Percentiles rank a stretch among this genome's conserved stretches.
These are phyloP conservation scores for Zaprionus lachaisei DNA, from an alignment of 1,140 invertebrate genomes.

Conservation along the genomic window DNA sequence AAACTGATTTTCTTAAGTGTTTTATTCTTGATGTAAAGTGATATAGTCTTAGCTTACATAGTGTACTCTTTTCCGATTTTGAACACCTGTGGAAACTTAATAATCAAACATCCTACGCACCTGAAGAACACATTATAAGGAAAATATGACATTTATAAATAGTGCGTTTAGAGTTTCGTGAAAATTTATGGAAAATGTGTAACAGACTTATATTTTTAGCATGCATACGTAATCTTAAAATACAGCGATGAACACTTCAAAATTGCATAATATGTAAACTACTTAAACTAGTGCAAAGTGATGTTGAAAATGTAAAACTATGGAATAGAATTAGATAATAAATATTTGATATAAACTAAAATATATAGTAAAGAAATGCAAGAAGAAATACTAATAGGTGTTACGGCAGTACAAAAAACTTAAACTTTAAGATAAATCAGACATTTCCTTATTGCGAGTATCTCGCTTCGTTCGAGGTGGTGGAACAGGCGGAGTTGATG, in stretches of 20 bases:
- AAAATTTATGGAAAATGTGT: conserved; percentile 3
- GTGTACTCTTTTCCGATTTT: background rate
- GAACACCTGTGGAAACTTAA: background rate
- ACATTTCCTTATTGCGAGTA: conserved; percentile 44
- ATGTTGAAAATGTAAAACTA: conserved; percentile 4
- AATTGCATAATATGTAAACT: background rate
- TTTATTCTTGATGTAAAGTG: background rate
- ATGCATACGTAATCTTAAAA: conserved; percentile 1
- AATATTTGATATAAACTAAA: conserved; percentile 10
- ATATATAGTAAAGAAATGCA: conserved; percentile 20
- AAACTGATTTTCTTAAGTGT: background rate
- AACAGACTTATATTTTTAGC: background rate
- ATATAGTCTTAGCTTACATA: background rate
- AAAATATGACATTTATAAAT: conserved; percentile 7
- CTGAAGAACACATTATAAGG: background rate
- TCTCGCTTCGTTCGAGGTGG: conserved; percentile 85
- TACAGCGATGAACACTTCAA: conserved; percentile 3
- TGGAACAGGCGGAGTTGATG: conserved; percentile 80
- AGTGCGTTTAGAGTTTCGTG: background rate
- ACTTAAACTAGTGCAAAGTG: background rate
- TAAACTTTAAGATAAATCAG: conserved; percentile 20
- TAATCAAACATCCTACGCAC: background rate
- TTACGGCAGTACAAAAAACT: background rate
- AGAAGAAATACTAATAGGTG: conserved; percentile 23
- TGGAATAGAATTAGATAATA: conserved; percentile 7